Conservation (phyloP, 2,797 vertebrate genomes). For the Fistularia commersonii region DNA sequence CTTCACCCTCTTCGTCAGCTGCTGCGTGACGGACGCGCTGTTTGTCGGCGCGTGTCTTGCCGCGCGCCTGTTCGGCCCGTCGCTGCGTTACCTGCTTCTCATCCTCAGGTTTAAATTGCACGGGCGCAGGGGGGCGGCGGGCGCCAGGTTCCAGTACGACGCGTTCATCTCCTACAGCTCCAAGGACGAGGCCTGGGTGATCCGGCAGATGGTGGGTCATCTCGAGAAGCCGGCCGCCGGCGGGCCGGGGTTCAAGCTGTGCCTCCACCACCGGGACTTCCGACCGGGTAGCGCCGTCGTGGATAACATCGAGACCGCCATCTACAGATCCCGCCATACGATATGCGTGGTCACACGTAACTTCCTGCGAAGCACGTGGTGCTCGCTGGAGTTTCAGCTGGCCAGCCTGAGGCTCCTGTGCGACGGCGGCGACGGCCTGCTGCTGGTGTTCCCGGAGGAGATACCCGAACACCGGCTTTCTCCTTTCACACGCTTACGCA, state of each 20-base stretch:
- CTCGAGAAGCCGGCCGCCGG: conserved; percentile 18
- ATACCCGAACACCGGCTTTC: conserved; percentile 45
- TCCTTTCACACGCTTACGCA: conserved; percentile 40
- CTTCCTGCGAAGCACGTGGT: conserved; percentile 64
- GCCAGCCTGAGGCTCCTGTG: conserved; percentile 49
- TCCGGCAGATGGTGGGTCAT: conserved; percentile 19
- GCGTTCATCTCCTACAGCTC: conserved; percentile 36
- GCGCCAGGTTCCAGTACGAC: conserved; percentile 21
- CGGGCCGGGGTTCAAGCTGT: conserved; percentile 10
- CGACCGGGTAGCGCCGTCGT: conserved; percentile 22
- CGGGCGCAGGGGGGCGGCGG: conserved; percentile 2
- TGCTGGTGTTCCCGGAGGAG: conserved; percentile 56
- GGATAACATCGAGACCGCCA: conserved; percentile 63
- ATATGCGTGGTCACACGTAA: conserved; percentile 57
- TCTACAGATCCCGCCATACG: conserved; percentile 62
- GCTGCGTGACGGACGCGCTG: conserved; percentile 9
- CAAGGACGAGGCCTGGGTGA: conserved; percentile 57
- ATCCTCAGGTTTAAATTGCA: conserved; percentile 22
- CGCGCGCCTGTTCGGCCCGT: conserved; percentile 23
- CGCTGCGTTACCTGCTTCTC: conserved; percentile 32
- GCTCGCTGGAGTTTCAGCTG: conserved; percentile 63
- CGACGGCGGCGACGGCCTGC: conserved; percentile 48
- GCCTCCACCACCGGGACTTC: conserved; percentile 40
- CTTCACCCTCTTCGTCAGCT: conserved; percentile 17
- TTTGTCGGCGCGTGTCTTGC: conserved; percentile 16